Percentiles rank a stretch among this genome's conserved stretches.
These are phyloP conservation scores for Dryomyza anilis DNA, from an alignment of 2,888 invertebrate species.

Conservation along the genomic window DNA sequence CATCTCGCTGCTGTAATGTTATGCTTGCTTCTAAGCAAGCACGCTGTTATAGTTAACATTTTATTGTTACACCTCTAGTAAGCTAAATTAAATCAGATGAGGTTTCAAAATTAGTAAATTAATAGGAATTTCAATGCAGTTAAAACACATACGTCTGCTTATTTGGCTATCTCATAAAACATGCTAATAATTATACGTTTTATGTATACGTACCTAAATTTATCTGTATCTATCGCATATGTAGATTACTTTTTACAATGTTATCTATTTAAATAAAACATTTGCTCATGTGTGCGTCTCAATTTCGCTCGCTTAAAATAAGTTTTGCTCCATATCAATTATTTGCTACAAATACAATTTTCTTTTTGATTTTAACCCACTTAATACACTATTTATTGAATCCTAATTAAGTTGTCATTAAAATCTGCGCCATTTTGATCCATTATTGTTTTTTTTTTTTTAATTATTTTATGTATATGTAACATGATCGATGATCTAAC, in stretches of 20 bases:
- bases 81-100: no score
- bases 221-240: not conserved
- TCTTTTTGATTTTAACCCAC: constrained; percentile 7
- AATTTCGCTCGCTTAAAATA: not conserved
- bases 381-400: constrained; percentile 10
- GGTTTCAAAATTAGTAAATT: no score
- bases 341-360: not conserved
- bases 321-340: not conserved
- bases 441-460: not conserved
- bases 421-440: no score
- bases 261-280: not conserved
- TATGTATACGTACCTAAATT: not conserved
- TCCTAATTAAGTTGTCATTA: not conserved
- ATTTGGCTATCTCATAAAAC: no score
- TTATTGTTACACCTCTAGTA: no score
- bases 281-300: not conserved
- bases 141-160: no score
- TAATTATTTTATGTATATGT: not conserved
- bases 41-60: no score
- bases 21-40: no score
- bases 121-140: no score
- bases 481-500: no score
- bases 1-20: no score
- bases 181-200: no score
- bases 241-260: constrained; percentile 2